Base-by-base conservation (phyloP, 1,140 invertebrate genomes). In the Zaprionus gabonicus region DNA sequence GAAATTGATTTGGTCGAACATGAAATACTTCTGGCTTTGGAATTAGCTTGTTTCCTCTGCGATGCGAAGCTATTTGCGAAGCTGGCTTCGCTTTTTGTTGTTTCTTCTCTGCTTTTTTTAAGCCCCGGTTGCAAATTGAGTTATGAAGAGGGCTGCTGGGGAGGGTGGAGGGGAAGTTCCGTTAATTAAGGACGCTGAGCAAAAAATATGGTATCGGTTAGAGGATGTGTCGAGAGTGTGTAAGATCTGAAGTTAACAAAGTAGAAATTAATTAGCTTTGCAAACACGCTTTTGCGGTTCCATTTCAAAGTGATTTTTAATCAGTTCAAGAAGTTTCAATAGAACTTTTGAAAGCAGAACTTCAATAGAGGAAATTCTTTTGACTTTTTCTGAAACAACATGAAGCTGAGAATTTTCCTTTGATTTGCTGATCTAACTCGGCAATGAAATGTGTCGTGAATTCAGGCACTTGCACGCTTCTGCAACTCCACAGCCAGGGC, bases 1-100 rank as follows among this genome's bases (percentile, higher is more conserved):
- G 71, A 81, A 85, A 81, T 82, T 82, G 76, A 73, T 80, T 82
- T 87, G 76, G 71, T 81, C 68, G 51, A 71, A 81, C 81, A 81
- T 71, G 68, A 44, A 63, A 31, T 62, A 46, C 64, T 71, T 49
- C 76, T 58, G 63, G 71, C 67, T 71, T 68, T 68, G 63, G 60
- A 81, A 81, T 84, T 84, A 78, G 70, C 78, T 78, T 84, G 70
- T 84, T 85, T 80, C 80, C 75, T 70, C 58, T 58, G n/a, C 41
- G 7, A 44, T 38, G 36, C 36, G 4, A 38, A 38, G 36, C 66
- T 17, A 34, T 41, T 44, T 55, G 38, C 20, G 20, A 20, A 20
- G 20, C 65, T 23, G 20, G 34, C 51, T 34, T 59, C 63, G 4
- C 20, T 20, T 27, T 70, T 27, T 36, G 13, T 15, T 51, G 17